These are phyloP conservation scores for Theretra japonica DNA, from an alignment of 2,888 invertebrate species.

Conservation along the genomic window DNA sequence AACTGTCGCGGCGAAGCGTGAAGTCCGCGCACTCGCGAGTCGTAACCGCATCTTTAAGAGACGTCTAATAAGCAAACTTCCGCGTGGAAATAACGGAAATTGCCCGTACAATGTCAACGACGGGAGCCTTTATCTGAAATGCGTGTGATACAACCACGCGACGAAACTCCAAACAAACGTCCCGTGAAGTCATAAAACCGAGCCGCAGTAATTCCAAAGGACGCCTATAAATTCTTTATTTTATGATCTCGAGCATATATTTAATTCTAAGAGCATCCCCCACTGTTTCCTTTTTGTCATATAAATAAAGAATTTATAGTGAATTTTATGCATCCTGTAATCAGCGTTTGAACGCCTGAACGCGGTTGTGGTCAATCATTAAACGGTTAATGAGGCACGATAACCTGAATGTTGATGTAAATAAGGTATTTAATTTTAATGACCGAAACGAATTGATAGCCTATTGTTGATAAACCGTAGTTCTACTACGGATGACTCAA, in stretches of 20 bases:
- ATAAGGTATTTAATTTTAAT: conserved; percentile 58
- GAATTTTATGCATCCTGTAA: conserved; percentile 68
- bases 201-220: conserved; percentile 81
- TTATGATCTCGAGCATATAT: conserved; percentile 81
- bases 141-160: conserved; percentile 73
- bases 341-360: conserved; percentile 66
- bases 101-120: conserved; percentile 61
- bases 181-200: conserved; percentile 81
- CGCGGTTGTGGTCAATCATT: conserved; percentile 55
- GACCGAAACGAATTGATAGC: conserved; percentile 49
- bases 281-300: conserved; percentile 78
- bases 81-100: conserved; percentile 53
- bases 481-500: background rate
- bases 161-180: conserved; percentile 73
- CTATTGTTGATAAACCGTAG: conserved; percentile 40
- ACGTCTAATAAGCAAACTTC: conserved; percentile 31
- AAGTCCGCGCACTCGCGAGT: conserved; percentile 13
- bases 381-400: conserved; percentile 62
- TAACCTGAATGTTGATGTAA: conserved; percentile 56
- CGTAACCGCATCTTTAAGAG: conserved; percentile 26
- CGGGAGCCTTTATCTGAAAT: conserved; percentile 66
- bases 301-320: conserved; percentile 77
- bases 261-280: conserved; percentile 78
- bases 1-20: conserved; percentile 10
- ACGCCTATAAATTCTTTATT: conserved; percentile 84